Base-by-base conservation (phyloP, 2,797 vertebrate genomes). In the Antrozous pallidus region DNA sequence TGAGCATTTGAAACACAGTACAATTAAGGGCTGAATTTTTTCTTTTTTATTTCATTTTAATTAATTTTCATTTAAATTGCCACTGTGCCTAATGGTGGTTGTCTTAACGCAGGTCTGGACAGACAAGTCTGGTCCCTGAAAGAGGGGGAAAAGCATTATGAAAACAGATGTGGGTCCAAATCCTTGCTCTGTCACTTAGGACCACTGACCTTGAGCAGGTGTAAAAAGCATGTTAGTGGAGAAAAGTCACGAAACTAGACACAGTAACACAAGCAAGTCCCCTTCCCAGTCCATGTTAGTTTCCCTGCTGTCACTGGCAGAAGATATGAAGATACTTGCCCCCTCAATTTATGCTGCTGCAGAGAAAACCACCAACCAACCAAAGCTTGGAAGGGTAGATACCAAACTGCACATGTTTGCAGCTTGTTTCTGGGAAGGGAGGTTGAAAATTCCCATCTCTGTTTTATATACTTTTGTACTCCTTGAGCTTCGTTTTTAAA, bases 11-110 rank as follows among this genome's bases (percentile, higher is more conserved):
- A 92, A 89, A 78, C 31, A 22, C 1, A 82, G 65, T 18, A 28
- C 36, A 65, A 70, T 0, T 24, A 51, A 93, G 13, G 42, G 51
- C 5, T 58, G 9, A 20, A 71, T 69, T 87, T 85, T 87, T 85
- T 94, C 84, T 20, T 45, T 91, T 86, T 45, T 69, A 22, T 38
- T 86, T 91, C 20, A 79, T 56, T 95, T 90, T 33, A 90, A 61
- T 65, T 86, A 54, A 90, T 45, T 94, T 93, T 86, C 79, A 58
- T 54, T 56, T 78, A 73, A 51, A 61, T 31, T 67, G 13, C 26
- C 17, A 80, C 51, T 40, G 20, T 56, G 42, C 5, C 40, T 61
- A n/a, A 26, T 28, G 45, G 13, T n/a, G 69, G 63, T 40, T 31
- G 33, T 26, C 16, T 47, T 16, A 51, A 17, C 9, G 3, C 42